These are phyloP conservation scores for Calcarius lapponicus DNA, from an alignment of 2,797 vertebrate genomes.

Conservation along the genomic window DNA sequence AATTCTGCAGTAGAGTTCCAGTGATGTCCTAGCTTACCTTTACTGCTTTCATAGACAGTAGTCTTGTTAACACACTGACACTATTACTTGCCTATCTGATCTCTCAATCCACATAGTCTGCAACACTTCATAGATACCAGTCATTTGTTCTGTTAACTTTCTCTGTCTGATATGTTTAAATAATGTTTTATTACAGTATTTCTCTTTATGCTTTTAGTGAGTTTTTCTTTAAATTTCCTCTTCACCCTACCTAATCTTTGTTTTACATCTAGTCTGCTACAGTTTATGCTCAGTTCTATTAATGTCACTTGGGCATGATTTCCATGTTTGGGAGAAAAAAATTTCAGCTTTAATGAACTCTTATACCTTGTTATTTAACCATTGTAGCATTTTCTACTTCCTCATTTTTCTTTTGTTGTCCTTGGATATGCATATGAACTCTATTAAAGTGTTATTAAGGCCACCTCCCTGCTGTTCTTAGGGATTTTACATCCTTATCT, in stretches of 20 bases:
- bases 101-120: neutral
- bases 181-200: neutral
- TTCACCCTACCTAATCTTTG: neutral
- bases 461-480: constrained; percentile 7
- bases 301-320: constrained; percentile 38
- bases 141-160: neutral
- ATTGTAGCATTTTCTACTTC: neutral
- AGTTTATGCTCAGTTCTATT: constrained; percentile 37
- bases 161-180: neutral
- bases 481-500: neutral
- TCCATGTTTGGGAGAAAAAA: constrained; percentile 27
- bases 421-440: neutral
- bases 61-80: neutral
- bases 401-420: neutral
- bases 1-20: neutral
- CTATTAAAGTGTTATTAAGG: neutral
- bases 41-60: neutral
- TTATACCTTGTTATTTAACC: constrained; percentile 30
- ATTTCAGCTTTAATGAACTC: constrained; percentile 29
- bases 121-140: neutral
- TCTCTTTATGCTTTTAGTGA: neutral
- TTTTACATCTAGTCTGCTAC: constrained; percentile 23
- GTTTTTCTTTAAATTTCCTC: constrained; percentile 34
- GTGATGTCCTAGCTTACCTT: neutral
- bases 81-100: neutral